A percentile compares a stretch with the other conserved stretches of the same genome.
Conservation (phyloP, 2,113 vertebrate genomes). For the Notechis scutatus region DNA sequence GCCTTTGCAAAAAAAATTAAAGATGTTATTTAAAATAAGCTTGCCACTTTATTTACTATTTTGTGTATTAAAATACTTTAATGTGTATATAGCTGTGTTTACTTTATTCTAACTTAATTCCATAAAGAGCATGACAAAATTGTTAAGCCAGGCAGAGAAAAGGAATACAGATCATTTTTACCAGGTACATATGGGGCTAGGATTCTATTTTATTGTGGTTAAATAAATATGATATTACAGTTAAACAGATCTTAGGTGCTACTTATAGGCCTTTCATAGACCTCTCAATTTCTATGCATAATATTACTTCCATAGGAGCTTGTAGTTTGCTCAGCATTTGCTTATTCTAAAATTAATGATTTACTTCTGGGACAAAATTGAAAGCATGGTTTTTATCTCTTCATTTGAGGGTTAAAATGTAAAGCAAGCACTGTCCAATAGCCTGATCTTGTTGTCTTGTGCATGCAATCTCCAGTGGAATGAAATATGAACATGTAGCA, state of each 20-base stretch:
- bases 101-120: background rate
- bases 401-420: background rate
- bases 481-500: background rate
- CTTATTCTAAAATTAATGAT: background rate
- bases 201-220: background rate
- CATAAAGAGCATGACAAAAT: background rate
- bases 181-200: background rate
- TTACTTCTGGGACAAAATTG: background rate
- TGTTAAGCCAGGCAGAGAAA: background rate
- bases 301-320: background rate
- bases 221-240: background rate
- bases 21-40: constrained; percentile 82
- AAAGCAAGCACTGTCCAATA: background rate
- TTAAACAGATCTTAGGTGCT: background rate
- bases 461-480: background rate
- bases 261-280: background rate
- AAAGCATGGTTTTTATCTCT: background rate
- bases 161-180: background rate
- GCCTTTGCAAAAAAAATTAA: constrained; percentile 90
- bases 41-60: constrained; percentile 61
- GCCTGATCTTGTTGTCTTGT: background rate
- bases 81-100: constrained; percentile 1
- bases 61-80: constrained; percentile 45
- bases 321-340: background rate
- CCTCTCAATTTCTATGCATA: background rate